Base-by-base conservation (phyloP, 2,797 vertebrate species). In the Streptopelia turtur region DNA sequence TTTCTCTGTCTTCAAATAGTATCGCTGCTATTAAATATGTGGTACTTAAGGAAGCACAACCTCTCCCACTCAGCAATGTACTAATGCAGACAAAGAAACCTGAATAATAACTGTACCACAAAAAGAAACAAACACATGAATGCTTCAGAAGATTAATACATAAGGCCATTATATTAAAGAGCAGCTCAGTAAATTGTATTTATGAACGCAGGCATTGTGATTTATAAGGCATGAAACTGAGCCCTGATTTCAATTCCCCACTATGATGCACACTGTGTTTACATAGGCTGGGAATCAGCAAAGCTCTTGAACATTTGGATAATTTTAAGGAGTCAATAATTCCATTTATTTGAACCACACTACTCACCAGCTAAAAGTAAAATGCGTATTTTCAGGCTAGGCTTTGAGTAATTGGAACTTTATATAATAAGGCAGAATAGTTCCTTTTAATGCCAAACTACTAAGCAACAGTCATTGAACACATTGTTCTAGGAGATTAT, bases 1-100 rank as follows among this genome's bases (percentile, higher is more conserved):
- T 94, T 94, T 97, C 88, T 89, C 90, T 94, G 78, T 94, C 91
- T 93, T 93, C 65, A 74, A n/a, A 91, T 79, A 56, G 21, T 47
- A 75, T 66, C 0, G 0, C 35, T 52, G 39, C 33, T 83, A n/a
- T 60, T 81, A 88, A 91, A 56, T 50, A 64, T 10, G 25, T 27
- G 37, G 47, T 30, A 80, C 78, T 75, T 84, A 71, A 72, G 63
- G 56, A 92, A 76, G 68, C 25, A 71, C 17, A 68, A 27, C 53
- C 6, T 82, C 50, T 90, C 30, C 41, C 70, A 70, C 81, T 90
- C 66, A 80, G 61, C 64, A 77, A 41, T 25, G 43, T 45, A 72
- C 27, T 78, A 83, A 64, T 27, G 37, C 41, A 64, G 30, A 41
- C 43, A 85, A 90, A 92, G 47, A 84, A 88, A 83, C 15, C 23